Conservation (phyloP, 2,888 invertebrate genomes). For the Drosophila limbata region DNA sequence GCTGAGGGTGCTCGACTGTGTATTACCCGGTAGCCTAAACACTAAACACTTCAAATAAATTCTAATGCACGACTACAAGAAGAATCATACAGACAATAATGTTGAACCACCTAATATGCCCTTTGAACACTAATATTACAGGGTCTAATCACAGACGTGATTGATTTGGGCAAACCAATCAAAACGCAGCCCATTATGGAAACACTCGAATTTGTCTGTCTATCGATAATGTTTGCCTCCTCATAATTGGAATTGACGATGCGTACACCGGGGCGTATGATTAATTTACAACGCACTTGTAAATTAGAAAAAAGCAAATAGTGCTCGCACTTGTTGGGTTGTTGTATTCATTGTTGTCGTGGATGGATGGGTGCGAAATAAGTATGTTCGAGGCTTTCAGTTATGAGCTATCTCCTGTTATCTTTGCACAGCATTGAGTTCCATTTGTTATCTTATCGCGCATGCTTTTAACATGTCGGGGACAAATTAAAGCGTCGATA, state of each 20-base stretch:
- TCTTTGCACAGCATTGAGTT: constrained; percentile 28
- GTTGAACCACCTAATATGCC: background rate
- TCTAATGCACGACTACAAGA: background rate
- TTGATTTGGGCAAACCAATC: constrained; percentile 38
- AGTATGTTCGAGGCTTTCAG: constrained; percentile 11
- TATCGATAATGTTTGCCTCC: constrained; percentile 32
- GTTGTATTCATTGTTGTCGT: constrained; percentile 9
- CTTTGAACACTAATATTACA: background rate
- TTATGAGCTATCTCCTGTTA: constrained; percentile 41
- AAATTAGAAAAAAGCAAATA: constrained; percentile 42
- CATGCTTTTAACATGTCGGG: constrained; percentile 56
- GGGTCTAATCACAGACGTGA: constrained; percentile 27
- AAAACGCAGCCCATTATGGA: constrained; percentile 26
- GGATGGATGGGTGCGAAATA: constrained; percentile 11
- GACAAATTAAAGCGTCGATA: constrained; percentile 69
- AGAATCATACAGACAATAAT: background rate
- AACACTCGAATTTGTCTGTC: constrained; percentile 3
- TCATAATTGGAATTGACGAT: constrained; percentile 27
- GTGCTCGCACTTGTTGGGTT: constrained; percentile 4
- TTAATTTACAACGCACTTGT: constrained; percentile 65
- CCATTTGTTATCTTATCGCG: constrained; percentile 68
- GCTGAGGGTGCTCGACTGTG: background rate
- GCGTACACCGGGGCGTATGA: constrained; percentile 56
- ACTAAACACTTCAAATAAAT: background rate
- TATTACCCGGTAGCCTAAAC: background rate